These are phyloP conservation scores for Canis aureus DNA, from an alignment of 2,113 vertebrate species.

Conservation along the genomic window DNA sequence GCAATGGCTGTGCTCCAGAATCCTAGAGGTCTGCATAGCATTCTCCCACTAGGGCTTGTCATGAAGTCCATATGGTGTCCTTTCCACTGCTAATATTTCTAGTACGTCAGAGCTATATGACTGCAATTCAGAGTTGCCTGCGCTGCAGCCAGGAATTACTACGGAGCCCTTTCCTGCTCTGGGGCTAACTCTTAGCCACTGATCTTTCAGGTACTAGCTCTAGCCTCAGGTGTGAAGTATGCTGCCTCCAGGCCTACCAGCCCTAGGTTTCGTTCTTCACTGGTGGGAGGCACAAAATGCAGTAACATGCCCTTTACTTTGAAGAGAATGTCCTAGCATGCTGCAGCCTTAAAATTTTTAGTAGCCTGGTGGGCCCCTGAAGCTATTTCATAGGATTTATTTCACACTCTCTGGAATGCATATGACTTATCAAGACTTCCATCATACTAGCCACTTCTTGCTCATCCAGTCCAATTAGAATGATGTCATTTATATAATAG, in stretches of 20 bases:
- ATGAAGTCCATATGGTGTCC: not conserved
- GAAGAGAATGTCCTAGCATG: not conserved
- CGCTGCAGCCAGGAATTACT: not conserved
- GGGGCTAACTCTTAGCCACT: not conserved
- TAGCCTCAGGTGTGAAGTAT: not conserved
- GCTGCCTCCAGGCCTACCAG: not conserved
- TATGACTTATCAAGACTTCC: not conserved
- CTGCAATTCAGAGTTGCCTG: not conserved
- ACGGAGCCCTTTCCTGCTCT: not conserved
- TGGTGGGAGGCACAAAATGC: not conserved
- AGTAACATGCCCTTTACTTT: not conserved
- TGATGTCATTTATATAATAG: conserved; percentile 19
- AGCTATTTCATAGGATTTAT: not conserved
- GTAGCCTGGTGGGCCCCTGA: not conserved
- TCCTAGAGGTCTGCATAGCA: not conserved
- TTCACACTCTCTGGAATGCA: not conserved
- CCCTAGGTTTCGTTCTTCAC: not conserved
- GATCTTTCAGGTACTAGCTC: not conserved
- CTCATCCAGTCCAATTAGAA: not conserved
- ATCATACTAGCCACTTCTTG: not conserved
- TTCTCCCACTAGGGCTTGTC: not conserved
- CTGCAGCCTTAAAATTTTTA: not conserved
- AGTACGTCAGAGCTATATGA: not conserved
- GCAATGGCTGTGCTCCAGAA: not conserved
- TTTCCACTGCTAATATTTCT: not conserved